Percentiles rank a stretch among this genome's conserved stretches.
These are phyloP conservation scores for Corythaeola cristata DNA, from an alignment of 2,113 vertebrate genomes.

Conservation along the genomic window DNA sequence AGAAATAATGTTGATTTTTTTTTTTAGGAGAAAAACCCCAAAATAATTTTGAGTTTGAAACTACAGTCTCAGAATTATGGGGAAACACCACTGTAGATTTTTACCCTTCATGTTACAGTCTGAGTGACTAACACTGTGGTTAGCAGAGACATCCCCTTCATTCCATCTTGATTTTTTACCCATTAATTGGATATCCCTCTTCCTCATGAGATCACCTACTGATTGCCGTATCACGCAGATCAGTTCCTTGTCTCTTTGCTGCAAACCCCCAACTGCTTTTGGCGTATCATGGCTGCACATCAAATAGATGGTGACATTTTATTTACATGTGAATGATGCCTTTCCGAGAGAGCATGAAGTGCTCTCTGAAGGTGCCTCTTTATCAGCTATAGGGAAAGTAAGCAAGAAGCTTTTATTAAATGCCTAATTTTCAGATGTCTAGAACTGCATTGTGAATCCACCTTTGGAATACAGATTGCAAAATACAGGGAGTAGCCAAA, in stretches of 20 bases:
- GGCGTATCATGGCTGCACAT: not conserved
- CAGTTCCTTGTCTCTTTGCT: not conserved
- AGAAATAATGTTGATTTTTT: fast-evolving
- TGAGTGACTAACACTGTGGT: not conserved
- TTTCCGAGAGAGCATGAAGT: not conserved
- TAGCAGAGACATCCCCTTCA: not conserved
- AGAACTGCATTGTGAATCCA: not conserved
- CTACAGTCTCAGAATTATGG: not conserved
- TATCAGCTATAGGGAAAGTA: not conserved
- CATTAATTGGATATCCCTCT: not conserved
- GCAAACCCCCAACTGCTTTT: not conserved
- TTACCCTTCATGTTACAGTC: not conserved
- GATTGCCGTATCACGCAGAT: not conserved
- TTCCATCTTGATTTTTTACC: not conserved
- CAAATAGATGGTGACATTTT: not conserved
- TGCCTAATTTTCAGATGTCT: not conserved
- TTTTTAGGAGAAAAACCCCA: not conserved
- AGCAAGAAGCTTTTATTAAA: not conserved
- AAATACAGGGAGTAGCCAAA: not conserved
- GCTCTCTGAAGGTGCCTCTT: not conserved
- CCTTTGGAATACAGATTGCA: not conserved
- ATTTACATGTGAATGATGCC: not conserved
- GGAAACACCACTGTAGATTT: not conserved
- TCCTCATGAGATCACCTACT: not conserved
- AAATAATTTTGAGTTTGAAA: not conserved